Evolutionary conservation across 2,113 vertebrate genomes (phyloP).

Genomic region (Mustela lutreola): DNA sequence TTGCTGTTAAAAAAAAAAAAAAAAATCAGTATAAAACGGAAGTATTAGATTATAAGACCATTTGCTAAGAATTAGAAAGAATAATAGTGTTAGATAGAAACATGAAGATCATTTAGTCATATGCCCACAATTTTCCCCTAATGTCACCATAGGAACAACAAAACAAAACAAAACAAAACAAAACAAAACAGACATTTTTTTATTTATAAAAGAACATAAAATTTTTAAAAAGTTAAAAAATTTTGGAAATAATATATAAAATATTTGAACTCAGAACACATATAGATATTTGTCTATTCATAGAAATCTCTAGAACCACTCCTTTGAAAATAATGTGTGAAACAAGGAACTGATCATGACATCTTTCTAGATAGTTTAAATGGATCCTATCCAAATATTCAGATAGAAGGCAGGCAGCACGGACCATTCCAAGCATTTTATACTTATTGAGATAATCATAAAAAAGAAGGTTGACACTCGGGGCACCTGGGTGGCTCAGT

Average conservation of each 20-base stretch:
- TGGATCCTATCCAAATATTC: neutral
- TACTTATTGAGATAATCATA: neutral
- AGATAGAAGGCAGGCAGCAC: neutral
- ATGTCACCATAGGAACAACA: neutral
- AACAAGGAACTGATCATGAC: neutral
- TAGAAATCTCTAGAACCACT: neutral
- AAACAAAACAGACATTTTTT: neutral
- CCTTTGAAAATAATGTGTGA: neutral
- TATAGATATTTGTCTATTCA: neutral
- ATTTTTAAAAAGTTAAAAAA: neutral
- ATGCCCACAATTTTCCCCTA: neutral
- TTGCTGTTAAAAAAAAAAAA: neutral
- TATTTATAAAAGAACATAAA: neutral
- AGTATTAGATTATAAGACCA: neutral
- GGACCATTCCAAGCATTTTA: neutral
- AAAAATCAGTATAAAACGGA: neutral
- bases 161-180: neutral
- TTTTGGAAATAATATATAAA: neutral
- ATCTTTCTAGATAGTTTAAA: neutral
- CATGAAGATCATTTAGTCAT: neutral
- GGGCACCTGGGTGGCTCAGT: too few species aligned
- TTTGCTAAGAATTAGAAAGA: neutral
- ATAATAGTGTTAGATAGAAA: neutral
- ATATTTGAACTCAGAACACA: neutral
- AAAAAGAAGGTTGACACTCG: neutral